Conservation (phyloP, 1,140 invertebrate species). For the Capitella teleta region DNA sequence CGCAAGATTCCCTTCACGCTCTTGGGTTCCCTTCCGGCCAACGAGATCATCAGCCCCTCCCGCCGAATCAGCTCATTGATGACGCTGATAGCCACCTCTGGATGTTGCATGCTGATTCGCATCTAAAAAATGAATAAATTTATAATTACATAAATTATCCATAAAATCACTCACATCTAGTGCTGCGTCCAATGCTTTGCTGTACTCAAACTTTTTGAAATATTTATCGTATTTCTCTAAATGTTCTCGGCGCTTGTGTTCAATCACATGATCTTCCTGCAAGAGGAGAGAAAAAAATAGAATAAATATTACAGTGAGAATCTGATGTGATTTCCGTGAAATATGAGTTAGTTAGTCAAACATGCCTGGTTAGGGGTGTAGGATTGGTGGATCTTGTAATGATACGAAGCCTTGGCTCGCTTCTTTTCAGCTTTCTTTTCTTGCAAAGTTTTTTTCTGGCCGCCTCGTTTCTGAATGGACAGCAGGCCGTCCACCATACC, state of each 20-base stretch:
- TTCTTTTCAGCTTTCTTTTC: constrained; percentile 11
- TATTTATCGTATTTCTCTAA: constrained; percentile 51
- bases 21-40: constrained; percentile 57
- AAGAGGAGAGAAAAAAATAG: constrained; percentile 12
- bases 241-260: constrained; percentile 22
- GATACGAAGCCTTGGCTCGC: constrained; percentile 41
- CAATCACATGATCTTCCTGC: constrained; percentile 30
- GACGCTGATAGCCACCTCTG: constrained; percentile 64
- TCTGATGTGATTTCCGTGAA: neutral
- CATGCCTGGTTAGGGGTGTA: constrained; percentile 14
- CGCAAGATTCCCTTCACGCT: constrained; percentile 55
- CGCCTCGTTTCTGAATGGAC: constrained; percentile 57
- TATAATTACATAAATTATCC: constrained; percentile 43
- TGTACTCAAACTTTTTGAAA: constrained; percentile 69
- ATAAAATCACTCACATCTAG: constrained; percentile 41
- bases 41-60: constrained; percentile 45
- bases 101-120: too few species aligned
- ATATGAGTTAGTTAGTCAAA: neutral
- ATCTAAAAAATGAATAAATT: too few species aligned
- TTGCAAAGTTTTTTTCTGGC: constrained; percentile 3
- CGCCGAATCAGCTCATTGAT: constrained; percentile 61
- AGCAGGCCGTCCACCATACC: constrained; percentile 88
- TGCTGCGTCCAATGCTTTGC: constrained; percentile 65
- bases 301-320: neutral
- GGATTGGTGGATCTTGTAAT: constrained; percentile 44